phyloP scores from a whole-genome alignment of 2,797 vertebrate genomes.

The Poecilia velifera region DNA sequence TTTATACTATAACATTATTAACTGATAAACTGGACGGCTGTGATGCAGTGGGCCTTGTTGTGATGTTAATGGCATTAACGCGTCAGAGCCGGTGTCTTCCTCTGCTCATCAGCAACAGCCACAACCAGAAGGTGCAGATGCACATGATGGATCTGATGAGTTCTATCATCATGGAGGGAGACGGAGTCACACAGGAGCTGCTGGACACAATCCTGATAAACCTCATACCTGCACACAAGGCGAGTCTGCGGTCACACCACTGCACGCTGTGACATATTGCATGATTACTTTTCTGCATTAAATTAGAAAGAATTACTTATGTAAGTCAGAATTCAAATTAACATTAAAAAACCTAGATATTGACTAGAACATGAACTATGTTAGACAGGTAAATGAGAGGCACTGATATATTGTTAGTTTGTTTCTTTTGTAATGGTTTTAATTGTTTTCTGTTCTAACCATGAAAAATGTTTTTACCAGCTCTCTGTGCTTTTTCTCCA shows the following conservation, averaged over 20 bases:
- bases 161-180: constrained; percentile 99
- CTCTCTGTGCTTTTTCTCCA: background rate
- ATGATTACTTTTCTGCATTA: background rate
- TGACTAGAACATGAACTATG: background rate
- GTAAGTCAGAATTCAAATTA: background rate
- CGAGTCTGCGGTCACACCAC: constrained; percentile 41
- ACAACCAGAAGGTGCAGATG: constrained; percentile 99
- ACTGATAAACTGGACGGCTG: background rate
- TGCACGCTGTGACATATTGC: background rate
- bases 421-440: background rate
- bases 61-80: background rate
- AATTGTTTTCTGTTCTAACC: background rate
- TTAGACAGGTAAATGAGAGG: background rate
- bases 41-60: background rate
- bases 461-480: background rate
- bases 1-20: background rate
- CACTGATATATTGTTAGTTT: background rate
- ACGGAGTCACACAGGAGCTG: constrained; percentile 98
- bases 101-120: constrained; percentile 89
- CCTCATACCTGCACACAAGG: constrained; percentile 99
- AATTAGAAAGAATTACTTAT: background rate
- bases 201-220: constrained; percentile 99
- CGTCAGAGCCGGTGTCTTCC: background rate
- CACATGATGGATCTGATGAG: constrained; percentile 99
- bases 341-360: background rate